Conservation (phyloP, 1,140 invertebrate species). For the Papilio helenus region DNA sequence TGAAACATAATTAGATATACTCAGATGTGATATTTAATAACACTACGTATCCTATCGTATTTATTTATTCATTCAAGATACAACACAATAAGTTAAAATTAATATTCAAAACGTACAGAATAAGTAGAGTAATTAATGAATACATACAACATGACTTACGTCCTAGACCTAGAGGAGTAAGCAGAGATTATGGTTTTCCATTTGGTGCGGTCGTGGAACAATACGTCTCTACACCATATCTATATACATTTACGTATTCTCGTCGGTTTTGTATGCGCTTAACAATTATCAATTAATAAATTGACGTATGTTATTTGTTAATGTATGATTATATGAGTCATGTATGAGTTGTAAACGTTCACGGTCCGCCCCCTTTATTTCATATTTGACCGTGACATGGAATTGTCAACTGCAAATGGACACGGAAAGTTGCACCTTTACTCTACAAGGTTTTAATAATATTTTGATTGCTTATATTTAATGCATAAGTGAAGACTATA, state of each 20-base stretch:
- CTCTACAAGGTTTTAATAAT: not conserved
- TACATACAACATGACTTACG: too few species aligned
- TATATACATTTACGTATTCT: too few species aligned
- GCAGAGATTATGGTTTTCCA: too few species aligned
- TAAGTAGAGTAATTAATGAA: not conserved
- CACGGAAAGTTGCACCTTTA: conserved; percentile 6
- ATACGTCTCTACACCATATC: too few species aligned
- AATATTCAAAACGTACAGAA: not conserved
- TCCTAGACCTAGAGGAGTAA: too few species aligned
- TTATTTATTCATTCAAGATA: not conserved
- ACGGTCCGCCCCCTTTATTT: conserved; percentile 30
- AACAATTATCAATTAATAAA: not conserved
- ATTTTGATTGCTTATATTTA: not conserved
- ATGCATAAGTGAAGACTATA: too few species aligned
- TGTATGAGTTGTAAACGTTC: conserved; percentile 88
- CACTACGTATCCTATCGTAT: not conserved
- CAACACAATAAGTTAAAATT: not conserved
- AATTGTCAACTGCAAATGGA: conserved; percentile 8
- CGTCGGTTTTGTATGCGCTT: not conserved
- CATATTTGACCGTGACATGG: conserved; percentile 24
- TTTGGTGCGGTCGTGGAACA: not conserved
- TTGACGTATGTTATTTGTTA: not conserved
- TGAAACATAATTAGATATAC: conserved; percentile 7
- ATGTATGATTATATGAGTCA: conserved; percentile 1
- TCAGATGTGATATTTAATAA: not conserved